Evolutionary conservation across 2,888 invertebrate species (phyloP), one percentile per base, ranked within the genome.

Genomic region (Melolontha melolontha): DNA sequence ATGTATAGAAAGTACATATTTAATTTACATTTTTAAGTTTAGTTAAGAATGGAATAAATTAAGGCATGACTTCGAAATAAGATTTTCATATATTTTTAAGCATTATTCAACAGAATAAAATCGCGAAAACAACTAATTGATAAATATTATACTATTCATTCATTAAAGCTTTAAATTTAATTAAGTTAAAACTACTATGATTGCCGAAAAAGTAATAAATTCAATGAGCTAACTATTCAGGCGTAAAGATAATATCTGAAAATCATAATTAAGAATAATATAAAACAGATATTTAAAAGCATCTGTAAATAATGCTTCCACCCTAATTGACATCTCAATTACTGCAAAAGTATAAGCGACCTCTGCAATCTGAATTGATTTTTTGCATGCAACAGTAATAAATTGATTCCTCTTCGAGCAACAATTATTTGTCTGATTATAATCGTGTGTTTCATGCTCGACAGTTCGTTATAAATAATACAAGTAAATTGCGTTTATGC

Each of bases 171-270:
- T n/a, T n/a, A n/a, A n/a, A n/a, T n/a, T n/a, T n/a, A n/a, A n/a
- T n/a, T n/a, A n/a, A n/a, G n/a, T n/a, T n/a, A 22, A 22, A 49
- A 5, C 17, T 16, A 39, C 17, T 54, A 39, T 16, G 39, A 5
- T 39, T 14, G 16, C 16, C 10, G 12, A 16, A 34, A 16, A 11
- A 2, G 14, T n/a, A 27, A 14, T 12, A 42, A 57, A 41, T 55
- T 55, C 41, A 41, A 29, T 44, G 27, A 57, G 12, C 27, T 22
- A 42, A 44, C 44, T 47, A 8, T 29, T 44, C 44, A 27, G 29
- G 42, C 44, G 44, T 27, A 12, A 57, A 55, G 17, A 22, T 10
- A 55, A 57, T 12, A 12, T 57, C 27, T 57, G 42, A 59, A 59
- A 42, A 44, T n/a, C n/a, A n/a, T n/a, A n/a, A n/a, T n/a, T n/a